Evolutionary conservation across 2,797 vertebrate species (phyloP), one percentile per base, ranked within the genome.

Genomic region (Percopsis omiscomaycus): DNA sequence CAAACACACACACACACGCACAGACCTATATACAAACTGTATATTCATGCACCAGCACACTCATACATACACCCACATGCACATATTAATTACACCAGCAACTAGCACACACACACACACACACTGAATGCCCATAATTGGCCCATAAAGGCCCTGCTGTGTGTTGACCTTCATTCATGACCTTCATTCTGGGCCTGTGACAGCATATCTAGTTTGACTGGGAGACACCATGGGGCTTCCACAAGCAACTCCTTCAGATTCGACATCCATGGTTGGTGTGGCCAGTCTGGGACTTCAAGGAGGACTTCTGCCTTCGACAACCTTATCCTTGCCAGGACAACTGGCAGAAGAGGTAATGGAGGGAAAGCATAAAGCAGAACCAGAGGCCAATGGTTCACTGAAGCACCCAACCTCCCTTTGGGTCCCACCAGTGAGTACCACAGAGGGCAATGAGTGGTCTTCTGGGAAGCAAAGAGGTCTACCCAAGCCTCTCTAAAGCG

Each of bases 1-100:
- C 64, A 5, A 50, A 42, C 57, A 28, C 57, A 47, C 57, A 16
- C 57, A 47, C 59, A 37, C 47, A 37, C 47, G 32, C 55, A 55
- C 29, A 55, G 13, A 32, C 13, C 14, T 4, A 32, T 14, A 22
- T 22, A 22, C 22, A 22, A 22, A 22, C 22, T 22, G 1, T 22
- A 22, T 22, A 22, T 22, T 22, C 22, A 22, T 22, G 22, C 22
- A 22, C 22, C 22, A 22, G 22, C 22, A 22, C 22, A 22, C 22
- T 22, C 22, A 22, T 29, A 32, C 9, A 27, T 13, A 54, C 27
- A 5, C 16, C 8, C 52, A 54, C 52, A 54, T 12, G 16, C 15
- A 8, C 32, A 37, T 37, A 37, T 37, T 5, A 37, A 5, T 37
- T 37, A 37, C 8, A 37, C 32, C 32, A 37, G 32, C 32, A 37